Base-by-base conservation (phyloP, 2,797 vertebrate genomes). In the Pogoniulus pusillus region DNA sequence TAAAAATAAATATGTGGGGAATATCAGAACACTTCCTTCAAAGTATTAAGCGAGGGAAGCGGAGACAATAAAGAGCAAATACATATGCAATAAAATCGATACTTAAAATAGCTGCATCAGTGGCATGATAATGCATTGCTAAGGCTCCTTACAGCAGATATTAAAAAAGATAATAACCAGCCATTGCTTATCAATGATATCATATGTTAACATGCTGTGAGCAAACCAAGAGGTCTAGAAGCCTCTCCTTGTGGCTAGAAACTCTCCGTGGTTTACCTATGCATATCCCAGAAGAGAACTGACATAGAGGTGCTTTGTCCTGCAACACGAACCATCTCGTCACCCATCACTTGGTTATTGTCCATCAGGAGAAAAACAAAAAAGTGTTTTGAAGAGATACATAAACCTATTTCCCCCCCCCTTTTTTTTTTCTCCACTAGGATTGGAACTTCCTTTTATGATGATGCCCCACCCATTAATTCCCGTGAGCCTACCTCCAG, bases 391-490 rank as follows among this genome's bases (percentile, higher is more conserved):
- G 32, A 43, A 69, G 85, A 34, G 6, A 23, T 43, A 7, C 26
- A 23, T 49, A 73, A 88, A 68, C 4, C 10, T 72, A 5, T 86
- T 88, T 87, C 5, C 16, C 9, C n/a, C 68, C 49, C 76, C 41
- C 49, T 87, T 82, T 90, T n/a, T 57, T 87, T 78, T 89, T 26
- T 24, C 27, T 39, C 65, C 86, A 72, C 32, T 91, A 99, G 99
- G 99, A 94, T 96, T 99, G 98, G 99, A 99, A 96, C 99, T 99
- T 96, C 99, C 99, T 95, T 99, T 99, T 97, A 99, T 99, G 99
- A 99, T 99, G 99, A 99, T 99, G 99, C 99, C 99, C 95, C 99
- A 99, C 96, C 99, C 99, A 5, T 98, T 99, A 96, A 99, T 99
- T 97, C 99, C 99, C 4, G 99, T 99, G 97, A 99, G 98, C 98